These are phyloP conservation scores for Drosophila neonasuta DNA, from an alignment of 2,888 invertebrate species.

Conservation along the genomic window DNA sequence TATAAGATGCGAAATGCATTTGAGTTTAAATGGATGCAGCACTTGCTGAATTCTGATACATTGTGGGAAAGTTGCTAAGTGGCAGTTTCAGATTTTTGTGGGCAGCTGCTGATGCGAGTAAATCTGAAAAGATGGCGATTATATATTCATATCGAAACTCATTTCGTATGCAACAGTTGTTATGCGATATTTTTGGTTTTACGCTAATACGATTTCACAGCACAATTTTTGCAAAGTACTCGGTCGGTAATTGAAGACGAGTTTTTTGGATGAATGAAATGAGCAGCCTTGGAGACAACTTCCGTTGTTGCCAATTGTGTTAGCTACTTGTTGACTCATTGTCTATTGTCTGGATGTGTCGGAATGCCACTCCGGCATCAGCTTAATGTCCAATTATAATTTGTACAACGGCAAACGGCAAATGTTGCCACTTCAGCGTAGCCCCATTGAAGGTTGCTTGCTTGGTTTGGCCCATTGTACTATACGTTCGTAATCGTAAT, in stretches of 20 bases:
- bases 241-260: constrained; percentile 35
- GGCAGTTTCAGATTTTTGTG: constrained; percentile 31
- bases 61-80: constrained; percentile 60
- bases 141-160: constrained; percentile 39
- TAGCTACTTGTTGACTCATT: constrained; percentile 38
- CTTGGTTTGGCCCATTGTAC: constrained; percentile 25
- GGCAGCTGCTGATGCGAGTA: constrained; percentile 21
- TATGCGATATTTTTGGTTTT: constrained; percentile 24
- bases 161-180: constrained; percentile 54
- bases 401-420: constrained; percentile 41
- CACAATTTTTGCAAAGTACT: not conserved
- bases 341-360: constrained; percentile 39
- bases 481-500: constrained; percentile 52
- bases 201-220: not conserved
- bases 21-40: constrained; percentile 35
- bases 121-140: constrained; percentile 10
- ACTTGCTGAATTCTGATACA: constrained; percentile 65
- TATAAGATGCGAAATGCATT: constrained; percentile 37
- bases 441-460: constrained; percentile 33
- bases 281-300: constrained; percentile 60
- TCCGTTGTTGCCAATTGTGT: constrained; percentile 63
- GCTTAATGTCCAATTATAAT: constrained; percentile 70
- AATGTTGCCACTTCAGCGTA: constrained; percentile 42
- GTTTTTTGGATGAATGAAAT: constrained; percentile 63
- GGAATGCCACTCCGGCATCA: constrained; percentile 35